Evolutionary conservation across 1,140 invertebrate species (phyloP), one percentile per base, ranked within the genome.

Genomic region (Oscheius sp.): DNA sequence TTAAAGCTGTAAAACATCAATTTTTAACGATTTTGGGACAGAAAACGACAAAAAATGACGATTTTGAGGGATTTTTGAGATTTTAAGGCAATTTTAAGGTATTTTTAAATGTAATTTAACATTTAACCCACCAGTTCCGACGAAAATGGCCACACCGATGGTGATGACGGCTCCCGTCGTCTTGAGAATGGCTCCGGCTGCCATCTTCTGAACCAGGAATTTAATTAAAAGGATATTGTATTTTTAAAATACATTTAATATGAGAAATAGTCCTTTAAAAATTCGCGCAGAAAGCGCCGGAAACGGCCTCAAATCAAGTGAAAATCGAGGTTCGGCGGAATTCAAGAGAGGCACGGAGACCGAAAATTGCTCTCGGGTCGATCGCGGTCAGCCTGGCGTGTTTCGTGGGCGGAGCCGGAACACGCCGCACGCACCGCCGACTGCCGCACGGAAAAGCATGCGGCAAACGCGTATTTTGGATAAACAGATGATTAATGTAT

Each of bases 171-270:
- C 68, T 36, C 58, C 64, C 45, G 72, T 72, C 42, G 76, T 77
- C 29, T 77, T 77, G 10, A 72, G 55, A 64, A 77, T 77, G 20
- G 76, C 73, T 34, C 76, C 75, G 62, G 73, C 73, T 29, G 66
- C 72, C 70, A 74, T 74, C 63, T 38, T 58, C 32, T 23, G 18
- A 72, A 1, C 36, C 10, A 34, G 49, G 7, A 34, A 13, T 13
- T 18, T 13, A 38, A 38, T 63, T 13, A 29, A 63, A 23, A 45
- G 23, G 42, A 18, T 45, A 23, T 18, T 15, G 23, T 18, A 34
- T n/a, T n/a, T 13, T 26, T 13, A 63, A 35, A 63, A 63, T 13
- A 63, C 7, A 66, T 18, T 15, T n/a, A 46, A 66, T n/a, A 55
- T 15, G 26, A 66, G n/a, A n/a, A n/a, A n/a, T n/a, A n/a, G n/a